Conservation (phyloP, 1,140 invertebrate species). For the Oedothorax gibbosus region DNA sequence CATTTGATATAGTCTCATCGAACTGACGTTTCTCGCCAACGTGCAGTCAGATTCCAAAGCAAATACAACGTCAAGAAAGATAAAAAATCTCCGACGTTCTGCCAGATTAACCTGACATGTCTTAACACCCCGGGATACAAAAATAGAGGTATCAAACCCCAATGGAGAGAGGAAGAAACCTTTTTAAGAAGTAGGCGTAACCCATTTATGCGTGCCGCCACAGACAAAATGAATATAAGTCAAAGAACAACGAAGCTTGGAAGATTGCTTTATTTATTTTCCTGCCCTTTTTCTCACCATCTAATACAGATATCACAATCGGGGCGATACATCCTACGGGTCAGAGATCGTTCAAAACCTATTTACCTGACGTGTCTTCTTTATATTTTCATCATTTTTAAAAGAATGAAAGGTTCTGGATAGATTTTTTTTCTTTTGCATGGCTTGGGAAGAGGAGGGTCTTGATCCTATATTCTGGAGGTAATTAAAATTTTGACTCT, state of each 20-base stretch:
- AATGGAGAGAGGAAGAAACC: neutral
- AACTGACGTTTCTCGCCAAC: too few relatives aligned
- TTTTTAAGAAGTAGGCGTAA: constrained; percentile 41
- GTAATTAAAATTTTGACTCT: constrained; percentile 53
- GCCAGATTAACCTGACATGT: too few relatives aligned
- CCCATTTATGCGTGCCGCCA: neutral
- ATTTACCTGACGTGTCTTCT: constrained; percentile 51
- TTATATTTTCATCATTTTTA: neutral
- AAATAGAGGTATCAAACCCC: too few relatives aligned
- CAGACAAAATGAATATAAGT: constrained; percentile 45
- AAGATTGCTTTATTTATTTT: constrained; percentile 42
- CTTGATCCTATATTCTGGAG: constrained; percentile 24
- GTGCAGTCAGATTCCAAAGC: too few relatives aligned
- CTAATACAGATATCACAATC: constrained; percentile 55
- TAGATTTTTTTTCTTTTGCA: neutral
- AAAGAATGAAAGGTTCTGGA: constrained; percentile 21
- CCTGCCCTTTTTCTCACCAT: constrained; percentile 21
- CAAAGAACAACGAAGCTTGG: neutral
- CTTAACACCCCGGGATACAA: too few relatives aligned
- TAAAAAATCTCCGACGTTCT: too few relatives aligned
- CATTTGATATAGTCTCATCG: too few relatives aligned
- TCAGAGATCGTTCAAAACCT: constrained; percentile 49
- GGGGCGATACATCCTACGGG: constrained; percentile 16
- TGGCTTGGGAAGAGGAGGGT: constrained; percentile 1
- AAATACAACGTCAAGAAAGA: too few relatives aligned